These are phyloP conservation scores for Colius striatus DNA, from an alignment of 2,113 vertebrate genomes.

Conservation along the genomic window DNA sequence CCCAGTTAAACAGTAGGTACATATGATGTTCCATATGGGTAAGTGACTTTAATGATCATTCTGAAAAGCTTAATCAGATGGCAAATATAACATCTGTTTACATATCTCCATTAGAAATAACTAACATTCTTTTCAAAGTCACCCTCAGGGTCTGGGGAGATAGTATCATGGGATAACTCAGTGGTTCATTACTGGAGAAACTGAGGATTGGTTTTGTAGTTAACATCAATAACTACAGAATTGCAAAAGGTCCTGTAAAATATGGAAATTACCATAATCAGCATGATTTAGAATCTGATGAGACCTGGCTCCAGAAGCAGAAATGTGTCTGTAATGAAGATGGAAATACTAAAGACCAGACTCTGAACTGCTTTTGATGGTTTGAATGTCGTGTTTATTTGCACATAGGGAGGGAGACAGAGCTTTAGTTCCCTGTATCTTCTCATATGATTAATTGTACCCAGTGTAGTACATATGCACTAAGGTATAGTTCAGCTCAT, in stretches of 20 bases:
- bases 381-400: background rate
- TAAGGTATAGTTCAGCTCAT: background rate
- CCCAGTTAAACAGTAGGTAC: constrained; percentile 39
- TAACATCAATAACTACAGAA: constrained; percentile 52
- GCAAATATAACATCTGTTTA: constrained; percentile 64
- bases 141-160: constrained; percentile 32
- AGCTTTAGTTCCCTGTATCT: background rate
- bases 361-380: background rate
- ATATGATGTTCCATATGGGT: constrained; percentile 57
- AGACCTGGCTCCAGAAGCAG: background rate
- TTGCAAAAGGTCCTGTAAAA: constrained; percentile 30
- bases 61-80: constrained; percentile 57
- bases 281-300: constrained; percentile 38
- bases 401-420: background rate
- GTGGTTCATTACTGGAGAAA: constrained; percentile 16
- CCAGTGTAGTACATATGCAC: background rate
- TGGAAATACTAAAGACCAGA: background rate
- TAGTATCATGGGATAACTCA: background rate
- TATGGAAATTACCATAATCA: constrained; percentile 39
- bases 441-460: background rate
- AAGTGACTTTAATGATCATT: constrained; percentile 50
- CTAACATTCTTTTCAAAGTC: constrained; percentile 56
- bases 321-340: constrained; percentile 9
- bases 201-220: background rate
- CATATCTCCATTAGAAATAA: constrained; percentile 22